Evolutionary conservation across 2,113 vertebrate species (phyloP).

Genomic region (Chlorocebus sabaeus): DNA sequence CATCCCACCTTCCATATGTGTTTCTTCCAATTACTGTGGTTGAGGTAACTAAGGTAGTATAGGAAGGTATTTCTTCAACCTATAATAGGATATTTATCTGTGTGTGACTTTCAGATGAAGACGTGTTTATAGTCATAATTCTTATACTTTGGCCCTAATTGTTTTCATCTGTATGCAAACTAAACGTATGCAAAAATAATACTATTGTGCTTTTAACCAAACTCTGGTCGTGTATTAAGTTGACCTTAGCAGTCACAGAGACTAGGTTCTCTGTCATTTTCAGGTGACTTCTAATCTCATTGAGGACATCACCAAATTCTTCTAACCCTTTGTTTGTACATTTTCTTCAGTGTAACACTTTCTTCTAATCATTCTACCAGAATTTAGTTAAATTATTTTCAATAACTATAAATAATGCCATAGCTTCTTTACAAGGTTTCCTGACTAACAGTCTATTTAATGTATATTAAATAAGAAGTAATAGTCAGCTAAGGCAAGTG

Average conservation of each 20-base stretch:
- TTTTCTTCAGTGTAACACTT: neutral
- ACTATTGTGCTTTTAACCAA: neutral
- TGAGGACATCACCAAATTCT: neutral
- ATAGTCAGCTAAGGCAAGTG: slow-evolving; percentile 71
- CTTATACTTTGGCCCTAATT: neutral
- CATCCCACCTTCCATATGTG: neutral
- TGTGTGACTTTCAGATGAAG: neutral
- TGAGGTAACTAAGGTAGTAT: neutral
- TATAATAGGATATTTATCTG: neutral
- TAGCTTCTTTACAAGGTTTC: slow-evolving; percentile 66
- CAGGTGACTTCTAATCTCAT: neutral
- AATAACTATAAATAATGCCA: slow-evolving; percentile 50
- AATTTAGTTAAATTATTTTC: slow-evolving; percentile 71
- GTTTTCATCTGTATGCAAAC: neutral
- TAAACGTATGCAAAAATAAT: neutral
- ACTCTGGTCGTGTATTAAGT: neutral
- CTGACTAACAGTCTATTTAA: slow-evolving; percentile 74
- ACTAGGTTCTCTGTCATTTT: neutral
- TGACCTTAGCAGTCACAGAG: neutral
- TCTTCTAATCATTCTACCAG: slow-evolving; percentile 37
- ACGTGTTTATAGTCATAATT: neutral
- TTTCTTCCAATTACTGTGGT: neutral
- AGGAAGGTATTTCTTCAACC: neutral
- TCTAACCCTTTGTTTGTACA: neutral
- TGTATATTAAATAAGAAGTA: slow-evolving; percentile 77